These are phyloP conservation scores for Halcyon malimbica DNA, from an alignment of 2,113 vertebrate species.

Conservation along the genomic window DNA sequence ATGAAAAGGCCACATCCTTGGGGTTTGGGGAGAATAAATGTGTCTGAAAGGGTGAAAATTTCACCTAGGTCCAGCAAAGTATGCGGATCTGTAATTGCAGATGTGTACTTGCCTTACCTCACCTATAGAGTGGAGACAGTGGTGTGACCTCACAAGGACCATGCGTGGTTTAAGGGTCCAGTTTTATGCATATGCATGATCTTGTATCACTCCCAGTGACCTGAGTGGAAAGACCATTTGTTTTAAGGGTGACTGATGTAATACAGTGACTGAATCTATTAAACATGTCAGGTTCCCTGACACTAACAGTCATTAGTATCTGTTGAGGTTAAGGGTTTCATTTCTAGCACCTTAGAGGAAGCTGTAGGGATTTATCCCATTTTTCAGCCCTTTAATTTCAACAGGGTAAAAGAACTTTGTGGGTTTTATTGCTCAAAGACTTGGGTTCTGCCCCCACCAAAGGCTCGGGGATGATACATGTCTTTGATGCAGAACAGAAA, in stretches of 20 bases:
- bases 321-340: not conserved
- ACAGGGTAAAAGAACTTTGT: not conserved
- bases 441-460: slow-evolving; percentile 1
- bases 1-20: not conserved
- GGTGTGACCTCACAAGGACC: not conserved
- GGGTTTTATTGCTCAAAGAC: not conserved
- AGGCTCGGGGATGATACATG: slow-evolving; percentile 5
- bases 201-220: not conserved
- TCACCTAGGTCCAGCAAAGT: not conserved
- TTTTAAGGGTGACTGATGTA: not conserved
- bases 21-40: not conserved
- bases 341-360: not conserved
- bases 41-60: not conserved
- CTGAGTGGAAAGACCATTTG: not conserved
- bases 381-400: not conserved
- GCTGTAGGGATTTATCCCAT: not conserved
- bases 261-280: not conserved
- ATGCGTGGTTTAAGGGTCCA: not conserved
- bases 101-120: not conserved
- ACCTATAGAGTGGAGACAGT: not conserved
- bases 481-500: slow-evolving; percentile 42
- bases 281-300: not conserved
- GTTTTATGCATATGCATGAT: rapidly evolving
- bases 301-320: not conserved
- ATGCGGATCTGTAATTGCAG: not conserved